These are phyloP conservation scores for Tupiocoris notatus DNA, from an alignment of 2,888 invertebrate genomes.

Conservation along the genomic window DNA sequence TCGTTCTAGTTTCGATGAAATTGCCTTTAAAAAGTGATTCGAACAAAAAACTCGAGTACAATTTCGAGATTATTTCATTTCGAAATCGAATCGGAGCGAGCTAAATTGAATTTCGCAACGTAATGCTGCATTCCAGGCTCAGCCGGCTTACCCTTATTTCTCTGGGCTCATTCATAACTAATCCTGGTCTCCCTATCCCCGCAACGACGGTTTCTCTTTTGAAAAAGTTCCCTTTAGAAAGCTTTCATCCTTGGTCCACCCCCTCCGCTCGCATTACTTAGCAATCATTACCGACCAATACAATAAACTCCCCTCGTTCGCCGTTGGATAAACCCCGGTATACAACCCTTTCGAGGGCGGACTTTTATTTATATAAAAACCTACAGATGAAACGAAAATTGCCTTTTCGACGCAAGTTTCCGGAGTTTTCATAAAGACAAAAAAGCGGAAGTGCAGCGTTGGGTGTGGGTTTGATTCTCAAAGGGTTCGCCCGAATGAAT, in stretches of 20 bases:
- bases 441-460: neutral
- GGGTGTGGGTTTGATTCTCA: neutral
- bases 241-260: slow-evolving; percentile 7
- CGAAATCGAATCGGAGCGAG: too few relatives aligned
- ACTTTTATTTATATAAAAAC: neutral
- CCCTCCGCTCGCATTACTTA: slow-evolving; percentile 15
- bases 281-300: slow-evolving; percentile 28
- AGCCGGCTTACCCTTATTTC: neutral
- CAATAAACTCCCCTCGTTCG: slow-evolving; percentile 20
- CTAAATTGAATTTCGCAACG: too few relatives aligned
- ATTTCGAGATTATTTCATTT: too few relatives aligned
- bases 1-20: too few relatives aligned
- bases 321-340: neutral
- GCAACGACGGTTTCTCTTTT: neutral
- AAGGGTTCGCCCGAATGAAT: neutral
- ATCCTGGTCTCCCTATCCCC: neutral
- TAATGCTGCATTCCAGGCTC: neutral
- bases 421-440: neutral
- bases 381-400: neutral
- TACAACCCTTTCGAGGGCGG: neutral
- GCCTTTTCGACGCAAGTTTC: neutral
- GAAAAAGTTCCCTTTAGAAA: slow-evolving; percentile 3
- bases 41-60: too few relatives aligned
- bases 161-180: neutral
- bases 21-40: too few relatives aligned